Evolutionary conservation across 2,888 invertebrate genomes (phyloP).

Genomic region (Conus canariensis): DNA sequence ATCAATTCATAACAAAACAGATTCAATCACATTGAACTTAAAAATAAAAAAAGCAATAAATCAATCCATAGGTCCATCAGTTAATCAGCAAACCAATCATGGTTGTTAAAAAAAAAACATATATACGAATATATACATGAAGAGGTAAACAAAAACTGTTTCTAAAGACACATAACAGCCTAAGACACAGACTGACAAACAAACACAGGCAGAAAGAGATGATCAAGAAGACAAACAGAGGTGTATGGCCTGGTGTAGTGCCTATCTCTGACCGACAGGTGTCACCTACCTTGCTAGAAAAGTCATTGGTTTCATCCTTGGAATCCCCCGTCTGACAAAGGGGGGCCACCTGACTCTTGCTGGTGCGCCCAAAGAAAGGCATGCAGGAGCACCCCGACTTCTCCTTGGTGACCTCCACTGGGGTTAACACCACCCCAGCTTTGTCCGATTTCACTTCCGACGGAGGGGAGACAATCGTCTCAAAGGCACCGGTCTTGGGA

Average conservation of each 20-base stretch:
- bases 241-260: too few species aligned
- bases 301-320: not conserved
- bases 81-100: too few species aligned
- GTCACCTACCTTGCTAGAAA: slow-evolving; percentile 38
- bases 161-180: too few species aligned
- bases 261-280: too few species aligned
- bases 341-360: slow-evolving; percentile 37
- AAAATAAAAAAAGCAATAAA: too few species aligned
- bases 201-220: too few species aligned
- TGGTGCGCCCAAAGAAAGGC: slow-evolving; percentile 43
- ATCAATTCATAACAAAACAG: too few species aligned
- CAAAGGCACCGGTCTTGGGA: slow-evolving; percentile 48
- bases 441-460: not conserved
- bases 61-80: too few species aligned
- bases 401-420: slow-evolving; percentile 13
- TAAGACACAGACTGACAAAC: too few species aligned
- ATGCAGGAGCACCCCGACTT: slow-evolving; percentile 44
- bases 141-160: not conserved
- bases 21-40: too few species aligned
- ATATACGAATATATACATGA: not conserved
- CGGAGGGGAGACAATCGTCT: slow-evolving; percentile 27
- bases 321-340: not conserved
- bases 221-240: too few species aligned
- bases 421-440: slow-evolving; percentile 39
- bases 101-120: not conserved